Evolutionary conservation across 2,113 vertebrate genomes (phyloP).

Genomic region (Heloderma charlesbogerti): DNA sequence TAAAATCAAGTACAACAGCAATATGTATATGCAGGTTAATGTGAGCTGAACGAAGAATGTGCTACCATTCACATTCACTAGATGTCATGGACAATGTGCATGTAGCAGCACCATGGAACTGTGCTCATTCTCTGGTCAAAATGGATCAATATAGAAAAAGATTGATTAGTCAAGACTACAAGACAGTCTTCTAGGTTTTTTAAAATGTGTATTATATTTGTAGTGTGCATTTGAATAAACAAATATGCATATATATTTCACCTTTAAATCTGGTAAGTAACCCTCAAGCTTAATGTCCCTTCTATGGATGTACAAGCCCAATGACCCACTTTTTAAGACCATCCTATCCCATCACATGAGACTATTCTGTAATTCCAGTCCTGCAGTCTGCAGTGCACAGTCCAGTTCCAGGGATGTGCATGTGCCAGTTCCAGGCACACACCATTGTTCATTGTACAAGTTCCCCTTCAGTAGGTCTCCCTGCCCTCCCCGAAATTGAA

Average conservation of each 20-base stretch:
- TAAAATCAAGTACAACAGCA: not conserved
- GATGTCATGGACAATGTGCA: not conserved
- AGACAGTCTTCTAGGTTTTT: not conserved
- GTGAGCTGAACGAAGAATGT: not conserved
- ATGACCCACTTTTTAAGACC: not conserved
- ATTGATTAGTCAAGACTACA: not conserved
- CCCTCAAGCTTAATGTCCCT: not conserved
- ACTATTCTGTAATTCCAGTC: not conserved
- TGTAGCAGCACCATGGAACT: not conserved
- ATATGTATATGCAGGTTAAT: not conserved
- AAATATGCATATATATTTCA: not conserved
- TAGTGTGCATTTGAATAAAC: not conserved
- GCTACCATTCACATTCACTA: not conserved
- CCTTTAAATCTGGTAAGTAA: not conserved
- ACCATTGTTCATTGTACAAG: not conserved
- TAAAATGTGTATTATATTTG: conserved; percentile 13
- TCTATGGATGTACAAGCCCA: not conserved
- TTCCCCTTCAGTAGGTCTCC: not conserved
- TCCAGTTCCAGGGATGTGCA: not conserved
- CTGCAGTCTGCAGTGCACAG: not conserved
- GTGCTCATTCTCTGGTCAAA: not conserved
- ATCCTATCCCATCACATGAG: too few relatives aligned
- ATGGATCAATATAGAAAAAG: not conserved
- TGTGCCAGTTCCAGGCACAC: not conserved
- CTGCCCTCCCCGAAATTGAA: not conserved